Base-by-base conservation (phyloP, 2,797 vertebrate species). In the Pyrocephalus nanus region DNA sequence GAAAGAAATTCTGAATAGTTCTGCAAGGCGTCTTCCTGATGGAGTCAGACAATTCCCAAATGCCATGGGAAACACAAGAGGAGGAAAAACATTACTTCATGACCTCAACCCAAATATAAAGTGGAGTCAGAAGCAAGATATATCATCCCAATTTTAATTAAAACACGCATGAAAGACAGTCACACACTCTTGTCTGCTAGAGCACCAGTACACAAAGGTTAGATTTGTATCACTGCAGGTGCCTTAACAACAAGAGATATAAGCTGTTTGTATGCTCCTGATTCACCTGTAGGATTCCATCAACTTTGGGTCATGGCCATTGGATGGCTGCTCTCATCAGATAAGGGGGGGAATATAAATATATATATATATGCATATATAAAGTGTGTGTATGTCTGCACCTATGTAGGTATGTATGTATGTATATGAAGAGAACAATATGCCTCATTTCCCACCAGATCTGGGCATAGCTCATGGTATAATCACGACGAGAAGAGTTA, bases 11-110 rank as follows among this genome's bases (percentile, higher is more conserved):
- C 71, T 84, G 60, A 86, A 47, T 15, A 76, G 34, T 27, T 88
- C 88, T 66, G 26, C 62, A 66, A 88, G 34, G 23, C 4, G 50
- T 86, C 73, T 84, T 94, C 72, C 36, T 43, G 74, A n/a, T 61
- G 20, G 83, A 88, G 38, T 72, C 64, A 85, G 60, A 32, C 7
- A 88, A 82, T 88, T 94, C 86, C 80, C 94, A 93, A 84, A 88
- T 42, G 18, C 42, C 83, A 90, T 51, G 67, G 73, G 70, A 93
- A 94, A 92, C 43, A 71, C 17, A 81, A 88, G 45, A 88, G 32
- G 42, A 88, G 64, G 88, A 84, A 88, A 79, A 26, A 48, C 6
- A 65, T 85, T 92, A 94, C 36, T 82, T 58, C 58, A 67, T 57
- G n/a, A 81, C 32, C 27, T 88, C 73, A 81, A 79, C 21, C 11